Conservation (phyloP, 2,797 vertebrate genomes). For the Podarcis lilfordi region DNA sequence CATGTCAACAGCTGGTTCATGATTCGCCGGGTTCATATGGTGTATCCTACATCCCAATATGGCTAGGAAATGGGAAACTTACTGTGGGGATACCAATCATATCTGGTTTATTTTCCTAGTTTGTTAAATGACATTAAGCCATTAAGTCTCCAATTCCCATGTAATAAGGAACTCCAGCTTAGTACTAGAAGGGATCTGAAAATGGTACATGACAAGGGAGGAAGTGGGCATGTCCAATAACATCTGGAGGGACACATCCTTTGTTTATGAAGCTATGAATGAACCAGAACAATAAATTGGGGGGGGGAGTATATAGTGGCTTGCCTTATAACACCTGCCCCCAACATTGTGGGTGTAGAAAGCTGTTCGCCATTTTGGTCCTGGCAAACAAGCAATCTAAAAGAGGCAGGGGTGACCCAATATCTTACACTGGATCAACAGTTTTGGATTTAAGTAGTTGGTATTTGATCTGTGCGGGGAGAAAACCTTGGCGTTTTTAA, state of each 20-base stretch:
- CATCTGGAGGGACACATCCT: too few species aligned
- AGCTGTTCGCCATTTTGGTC: neutral
- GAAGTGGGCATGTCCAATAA: neutral
- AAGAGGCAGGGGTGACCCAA: neutral
- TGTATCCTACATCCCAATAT: neutral
- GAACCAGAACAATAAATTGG: neutral
- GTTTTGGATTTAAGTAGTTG: neutral
- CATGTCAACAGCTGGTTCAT: neutral
- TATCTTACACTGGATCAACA: conserved; percentile 16
- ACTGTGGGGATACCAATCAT: neutral
- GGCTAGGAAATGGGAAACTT: neutral
- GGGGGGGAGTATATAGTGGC: neutral
- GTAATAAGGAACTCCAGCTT: neutral
- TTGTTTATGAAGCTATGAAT: neutral
- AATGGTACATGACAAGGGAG: neutral
- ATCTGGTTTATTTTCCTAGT: neutral
- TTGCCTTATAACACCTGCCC: neutral
- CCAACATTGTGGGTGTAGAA: neutral
- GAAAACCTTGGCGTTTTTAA: conserved; percentile 18
- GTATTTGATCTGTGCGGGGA: conserved; percentile 20
- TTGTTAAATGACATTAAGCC: neutral
- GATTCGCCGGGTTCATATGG: neutral
- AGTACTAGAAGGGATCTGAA: neutral
- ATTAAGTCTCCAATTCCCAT: neutral
- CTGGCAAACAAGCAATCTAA: neutral